Conservation (phyloP, 1,140 invertebrate genomes). For the Agrilus planipennis region DNA sequence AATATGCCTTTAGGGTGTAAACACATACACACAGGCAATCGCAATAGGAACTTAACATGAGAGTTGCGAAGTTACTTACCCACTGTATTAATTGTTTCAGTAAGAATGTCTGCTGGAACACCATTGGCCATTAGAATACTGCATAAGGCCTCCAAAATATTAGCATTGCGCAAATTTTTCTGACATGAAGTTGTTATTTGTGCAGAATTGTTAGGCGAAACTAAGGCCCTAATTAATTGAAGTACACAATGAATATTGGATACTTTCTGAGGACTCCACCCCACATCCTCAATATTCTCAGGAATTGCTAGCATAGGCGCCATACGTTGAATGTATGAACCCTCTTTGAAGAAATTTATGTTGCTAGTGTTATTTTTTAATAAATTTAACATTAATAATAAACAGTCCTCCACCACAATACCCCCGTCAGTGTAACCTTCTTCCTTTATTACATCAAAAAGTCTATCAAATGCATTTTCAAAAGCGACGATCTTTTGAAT, state of each 20-base stretch:
- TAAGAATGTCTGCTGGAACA: conserved; percentile 92
- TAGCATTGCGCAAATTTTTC: conserved; percentile 73
- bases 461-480: conserved; percentile 94
- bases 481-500: conserved; percentile 99
- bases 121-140: conserved; percentile 83
- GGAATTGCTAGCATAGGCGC: conserved; percentile 74
- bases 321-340: conserved; percentile 82
- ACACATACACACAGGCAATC: too few species aligned
- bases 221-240: conserved; percentile 68
- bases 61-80: too few species aligned
- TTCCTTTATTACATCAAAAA: conserved; percentile 85
- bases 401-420: conserved; percentile 96
- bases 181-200: conserved; percentile 69
- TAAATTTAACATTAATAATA: conserved; percentile 89
- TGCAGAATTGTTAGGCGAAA: conserved; percentile 30
- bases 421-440: conserved; percentile 93
- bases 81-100: conserved; percentile 91
- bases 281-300: conserved; percentile 56
- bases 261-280: conserved; percentile 91
- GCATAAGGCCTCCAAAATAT: conserved; percentile 71
- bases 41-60: too few species aligned
- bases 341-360: conserved; percentile 98
- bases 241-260: conserved; percentile 88
- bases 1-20: too few species aligned
- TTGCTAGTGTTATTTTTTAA: conserved; percentile 93